phyloP scores from a whole-genome alignment of 2,888 invertebrate species.

The Gastracanthus pulcherrimus region DNA sequence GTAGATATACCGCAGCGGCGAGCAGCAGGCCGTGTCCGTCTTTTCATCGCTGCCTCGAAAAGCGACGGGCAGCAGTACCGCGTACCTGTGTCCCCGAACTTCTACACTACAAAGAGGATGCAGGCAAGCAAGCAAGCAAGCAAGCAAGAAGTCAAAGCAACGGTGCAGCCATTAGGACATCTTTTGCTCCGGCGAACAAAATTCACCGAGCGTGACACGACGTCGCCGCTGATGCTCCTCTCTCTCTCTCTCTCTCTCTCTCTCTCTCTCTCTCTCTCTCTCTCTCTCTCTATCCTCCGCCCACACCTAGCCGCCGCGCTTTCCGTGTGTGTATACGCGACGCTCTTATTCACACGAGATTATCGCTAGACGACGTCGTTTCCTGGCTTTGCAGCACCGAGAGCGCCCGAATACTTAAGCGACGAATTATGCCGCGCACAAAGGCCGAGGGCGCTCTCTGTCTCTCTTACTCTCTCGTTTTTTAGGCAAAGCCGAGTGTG shows the following conservation, averaged over 20 bases:
- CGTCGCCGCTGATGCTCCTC: not conserved
- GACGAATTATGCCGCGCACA: not conserved
- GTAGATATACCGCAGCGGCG: no score
- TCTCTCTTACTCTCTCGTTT: not conserved
- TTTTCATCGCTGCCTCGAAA: not conserved
- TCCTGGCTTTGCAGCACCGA: not conserved
- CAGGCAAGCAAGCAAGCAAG: conserved; percentile 60
- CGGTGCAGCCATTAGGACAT: conserved; percentile 73
- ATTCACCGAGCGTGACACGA: conserved; percentile 68
- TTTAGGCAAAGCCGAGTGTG: no score
- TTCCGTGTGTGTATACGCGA: no score
- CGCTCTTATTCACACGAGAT: conserved; percentile 7
- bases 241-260: not conserved
- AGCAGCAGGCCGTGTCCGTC: not conserved
- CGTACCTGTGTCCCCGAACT: no score
- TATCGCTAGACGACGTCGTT: not conserved
- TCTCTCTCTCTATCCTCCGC: not conserved
- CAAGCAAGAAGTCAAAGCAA: conserved; percentile 61
- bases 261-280: not conserved
- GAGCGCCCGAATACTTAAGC: not conserved
- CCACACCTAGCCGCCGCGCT: not conserved
- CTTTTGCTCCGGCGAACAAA: conserved; percentile 71
- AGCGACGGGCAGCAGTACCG: not conserved
- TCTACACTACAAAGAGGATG: conserved; percentile 69
- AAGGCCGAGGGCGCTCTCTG: not conserved